Evolutionary conservation across 2,113 vertebrate genomes (phyloP), one percentile per base, ranked within the genome.

Genomic region (Odontophorus gujanensis): DNA sequence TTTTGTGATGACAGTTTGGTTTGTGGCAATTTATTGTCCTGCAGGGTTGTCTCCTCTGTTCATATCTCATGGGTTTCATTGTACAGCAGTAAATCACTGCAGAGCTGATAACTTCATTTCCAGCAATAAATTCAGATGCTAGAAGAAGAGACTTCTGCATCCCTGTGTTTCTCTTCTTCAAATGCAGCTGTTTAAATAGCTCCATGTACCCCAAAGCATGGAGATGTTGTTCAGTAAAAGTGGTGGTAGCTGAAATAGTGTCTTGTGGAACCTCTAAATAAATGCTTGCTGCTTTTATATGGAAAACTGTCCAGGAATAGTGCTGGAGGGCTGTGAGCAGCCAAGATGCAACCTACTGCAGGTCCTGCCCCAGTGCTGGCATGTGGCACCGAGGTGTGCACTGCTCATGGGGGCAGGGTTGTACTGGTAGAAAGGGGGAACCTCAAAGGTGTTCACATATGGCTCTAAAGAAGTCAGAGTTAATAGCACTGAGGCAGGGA

Each of bases 41-140:
- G 81, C 36, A 13, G 85, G n/a, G 38, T 84, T 93, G 85, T 86
- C 75, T 82, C 51, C 79, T 95, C 81, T 88, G 20, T 93, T 97
- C 89, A 30, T 91, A 84, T 92, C 69, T 73, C 8, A 8, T 48
- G 81, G 55, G 79, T 84, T 81, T 93, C 6, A 3, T 85, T 93
- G 63, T 74, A 74, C 50, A 89, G 73, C 68, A 68, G 50, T 82
- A 91, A 90, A 77, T 93, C 28, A 91, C 32, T 71, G 47, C 14
- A 59, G 87, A 92, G 90, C 74, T 96, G 92, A 72, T 93, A 72
- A 68, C 65, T 89, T 94, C 50, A 55, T 92, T 94, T 95, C 76
- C 75, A 88, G 76, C 55, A 61, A 67, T 97, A 97, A 96, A 96
- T 95, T 92, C 58, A 79, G 63, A 78, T 34, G 69, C 73, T 87